Evolutionary conservation across 2,113 vertebrate species (phyloP).

Genomic region (Zapus hudsonius): DNA sequence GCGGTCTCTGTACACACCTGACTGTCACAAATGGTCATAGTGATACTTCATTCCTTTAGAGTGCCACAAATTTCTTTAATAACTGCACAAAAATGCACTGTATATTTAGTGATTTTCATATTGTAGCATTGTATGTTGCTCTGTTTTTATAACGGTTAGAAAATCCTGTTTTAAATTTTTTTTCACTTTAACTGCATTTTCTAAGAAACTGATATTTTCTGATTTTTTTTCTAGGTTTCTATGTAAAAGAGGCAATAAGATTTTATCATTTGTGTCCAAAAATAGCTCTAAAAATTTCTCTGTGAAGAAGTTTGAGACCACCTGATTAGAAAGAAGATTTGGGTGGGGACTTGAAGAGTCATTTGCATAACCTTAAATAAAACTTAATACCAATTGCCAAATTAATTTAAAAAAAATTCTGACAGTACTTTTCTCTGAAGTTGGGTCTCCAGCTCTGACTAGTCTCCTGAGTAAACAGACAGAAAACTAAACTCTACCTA

Average conservation of each 20-base stretch:
- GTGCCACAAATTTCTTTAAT: background rate
- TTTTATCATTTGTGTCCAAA: background rate
- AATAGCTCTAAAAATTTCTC: background rate
- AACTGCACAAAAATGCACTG: background rate
- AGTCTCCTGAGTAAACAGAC: background rate
- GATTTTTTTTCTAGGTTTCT: background rate
- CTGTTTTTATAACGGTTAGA: background rate
- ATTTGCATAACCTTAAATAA: background rate
- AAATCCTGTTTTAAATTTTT: background rate
- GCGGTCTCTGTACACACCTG: too few relatives aligned
- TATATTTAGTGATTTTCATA: background rate
- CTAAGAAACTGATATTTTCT: background rate
- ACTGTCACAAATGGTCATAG: too few relatives aligned
- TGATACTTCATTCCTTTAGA: background rate
- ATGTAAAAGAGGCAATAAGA: background rate
- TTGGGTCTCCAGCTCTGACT: background rate
- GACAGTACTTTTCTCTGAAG: background rate
- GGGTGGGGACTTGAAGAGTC: rapidly evolving
- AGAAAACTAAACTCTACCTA: background rate
- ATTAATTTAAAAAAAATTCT: background rate
- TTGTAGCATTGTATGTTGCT: background rate
- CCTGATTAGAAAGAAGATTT: background rate
- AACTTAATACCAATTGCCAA: background rate
- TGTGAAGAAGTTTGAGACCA: background rate
- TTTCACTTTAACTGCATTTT: background rate